Evolutionary conservation across 2,113 vertebrate species (phyloP).

Genomic region (Aphyosemion australe): DNA sequence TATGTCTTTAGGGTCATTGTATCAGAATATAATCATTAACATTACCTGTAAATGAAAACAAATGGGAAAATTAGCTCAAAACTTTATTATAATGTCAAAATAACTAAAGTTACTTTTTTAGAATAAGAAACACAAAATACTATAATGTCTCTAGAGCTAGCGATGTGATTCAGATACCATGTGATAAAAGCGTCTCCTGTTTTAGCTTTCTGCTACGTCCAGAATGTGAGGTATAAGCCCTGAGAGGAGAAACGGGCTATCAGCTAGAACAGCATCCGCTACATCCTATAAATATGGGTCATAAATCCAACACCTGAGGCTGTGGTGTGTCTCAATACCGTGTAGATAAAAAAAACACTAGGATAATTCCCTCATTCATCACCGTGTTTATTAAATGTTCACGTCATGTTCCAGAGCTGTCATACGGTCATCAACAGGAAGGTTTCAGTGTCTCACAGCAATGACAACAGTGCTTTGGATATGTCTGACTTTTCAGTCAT

Average conservation of each 20-base stretch:
- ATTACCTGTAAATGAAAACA: no score
- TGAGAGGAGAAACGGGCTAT: conserved; percentile 33
- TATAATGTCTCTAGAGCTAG: no score
- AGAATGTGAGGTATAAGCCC: conserved; percentile 63
- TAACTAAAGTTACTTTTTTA: no score
- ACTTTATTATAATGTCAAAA: no score
- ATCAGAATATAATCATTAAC: no score
- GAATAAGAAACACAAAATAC: no score
- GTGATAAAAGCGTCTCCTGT: conserved; percentile 65
- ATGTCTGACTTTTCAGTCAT: conserved; percentile 44
- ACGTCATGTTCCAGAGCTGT: conserved; percentile 49
- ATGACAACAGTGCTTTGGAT: conserved; percentile 46
- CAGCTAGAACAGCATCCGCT: conserved; percentile 50
- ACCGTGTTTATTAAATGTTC: conserved; percentile 45
- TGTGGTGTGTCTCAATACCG: conserved; percentile 37
- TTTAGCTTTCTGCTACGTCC: conserved; percentile 72
- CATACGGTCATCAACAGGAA: conserved; percentile 12
- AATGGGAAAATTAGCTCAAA: no score
- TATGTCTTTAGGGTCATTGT: no score
- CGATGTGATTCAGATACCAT: conserved; percentile 22
- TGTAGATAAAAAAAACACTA: conserved; percentile 53
- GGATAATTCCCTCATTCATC: conserved; percentile 64
- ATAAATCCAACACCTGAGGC: conserved; percentile 72
- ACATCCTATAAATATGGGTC: conserved; percentile 67
- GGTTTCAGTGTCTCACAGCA: conserved; percentile 25